phyloP scores from a whole-genome alignment of 2,113 vertebrate species.

The Hemiscyllium ocellatum region DNA sequence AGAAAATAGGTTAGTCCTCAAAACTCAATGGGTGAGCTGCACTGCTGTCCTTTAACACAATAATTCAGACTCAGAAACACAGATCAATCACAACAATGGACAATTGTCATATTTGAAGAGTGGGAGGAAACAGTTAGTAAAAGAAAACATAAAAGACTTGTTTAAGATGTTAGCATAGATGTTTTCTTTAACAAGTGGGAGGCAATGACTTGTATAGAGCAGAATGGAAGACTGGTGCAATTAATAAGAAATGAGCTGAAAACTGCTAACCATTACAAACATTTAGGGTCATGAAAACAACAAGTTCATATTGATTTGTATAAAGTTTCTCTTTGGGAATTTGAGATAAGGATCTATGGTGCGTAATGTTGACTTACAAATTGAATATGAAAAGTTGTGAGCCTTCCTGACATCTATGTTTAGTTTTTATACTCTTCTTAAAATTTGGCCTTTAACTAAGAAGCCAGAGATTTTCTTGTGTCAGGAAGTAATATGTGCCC shows the following conservation, averaged over 20 bases:
- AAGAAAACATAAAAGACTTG: neutral
- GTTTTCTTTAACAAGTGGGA: neutral
- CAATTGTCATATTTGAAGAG: neutral
- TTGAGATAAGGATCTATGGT: neutral
- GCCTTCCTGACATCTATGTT: neutral
- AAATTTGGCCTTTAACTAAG: neutral
- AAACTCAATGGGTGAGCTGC: too few species aligned
- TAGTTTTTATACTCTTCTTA: neutral
- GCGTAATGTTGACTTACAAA: neutral
- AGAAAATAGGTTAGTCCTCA: too few species aligned
- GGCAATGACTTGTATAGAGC: neutral
- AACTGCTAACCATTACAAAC: neutral
- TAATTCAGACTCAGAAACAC: neutral
- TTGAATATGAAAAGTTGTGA: neutral
- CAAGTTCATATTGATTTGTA: neutral
- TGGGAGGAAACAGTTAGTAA: neutral
- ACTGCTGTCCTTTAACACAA: neutral
- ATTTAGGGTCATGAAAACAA: neutral
- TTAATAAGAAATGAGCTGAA: neutral
- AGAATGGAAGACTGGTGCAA: neutral
- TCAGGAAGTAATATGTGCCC: neutral
- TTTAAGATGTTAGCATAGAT: neutral
- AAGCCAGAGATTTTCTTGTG: neutral
- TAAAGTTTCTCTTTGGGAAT: neutral
- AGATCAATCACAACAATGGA: neutral